Percentiles rank a stretch among this genome's conserved stretches.
These are phyloP conservation scores for Dendropsophus ebraccatus DNA, from an alignment of 2,113 vertebrate species.

Conservation along the genomic window DNA sequence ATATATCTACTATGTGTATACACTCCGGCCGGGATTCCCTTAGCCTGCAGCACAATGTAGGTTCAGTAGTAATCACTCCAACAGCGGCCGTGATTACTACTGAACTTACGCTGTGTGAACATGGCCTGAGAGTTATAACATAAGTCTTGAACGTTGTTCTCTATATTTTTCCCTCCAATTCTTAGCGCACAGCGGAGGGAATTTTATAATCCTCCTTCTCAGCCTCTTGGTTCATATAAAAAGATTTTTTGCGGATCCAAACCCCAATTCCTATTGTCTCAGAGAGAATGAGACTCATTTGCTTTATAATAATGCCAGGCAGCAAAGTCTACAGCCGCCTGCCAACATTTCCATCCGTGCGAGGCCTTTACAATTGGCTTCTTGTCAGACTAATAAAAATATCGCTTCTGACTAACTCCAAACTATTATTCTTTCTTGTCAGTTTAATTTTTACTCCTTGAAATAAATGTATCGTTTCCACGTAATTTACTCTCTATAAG, in stretches of 20 bases:
- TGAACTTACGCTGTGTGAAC: no score
- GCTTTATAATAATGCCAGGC: constrained; percentile 9
- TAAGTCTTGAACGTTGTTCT: neutral
- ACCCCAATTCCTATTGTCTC: constrained; percentile 22
- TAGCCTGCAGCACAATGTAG: no score
- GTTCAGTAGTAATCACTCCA: no score
- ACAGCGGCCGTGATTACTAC: no score
- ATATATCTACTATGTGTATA: no score
- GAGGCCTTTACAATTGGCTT: constrained; percentile 33
- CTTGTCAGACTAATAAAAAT: constrained; percentile 45
- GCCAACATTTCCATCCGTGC: constrained; percentile 19
- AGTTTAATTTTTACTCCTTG: constrained; percentile 26
- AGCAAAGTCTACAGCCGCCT: neutral
- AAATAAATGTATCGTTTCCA: constrained; percentile 19
- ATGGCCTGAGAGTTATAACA: no score
- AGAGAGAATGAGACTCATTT: constrained; percentile 11
- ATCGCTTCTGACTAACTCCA: neutral
- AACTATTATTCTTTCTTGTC: constrained; percentile 30
- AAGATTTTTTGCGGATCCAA: neutral
- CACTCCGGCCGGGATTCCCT: no score
- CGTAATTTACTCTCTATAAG: constrained; percentile 15
- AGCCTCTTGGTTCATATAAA: neutral
- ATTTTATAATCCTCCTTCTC: neutral
- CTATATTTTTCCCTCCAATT: neutral
- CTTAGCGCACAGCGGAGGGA: neutral